Conservation (phyloP, 2,113 vertebrate species). For the Halichoeres trimaculatus region DNA sequence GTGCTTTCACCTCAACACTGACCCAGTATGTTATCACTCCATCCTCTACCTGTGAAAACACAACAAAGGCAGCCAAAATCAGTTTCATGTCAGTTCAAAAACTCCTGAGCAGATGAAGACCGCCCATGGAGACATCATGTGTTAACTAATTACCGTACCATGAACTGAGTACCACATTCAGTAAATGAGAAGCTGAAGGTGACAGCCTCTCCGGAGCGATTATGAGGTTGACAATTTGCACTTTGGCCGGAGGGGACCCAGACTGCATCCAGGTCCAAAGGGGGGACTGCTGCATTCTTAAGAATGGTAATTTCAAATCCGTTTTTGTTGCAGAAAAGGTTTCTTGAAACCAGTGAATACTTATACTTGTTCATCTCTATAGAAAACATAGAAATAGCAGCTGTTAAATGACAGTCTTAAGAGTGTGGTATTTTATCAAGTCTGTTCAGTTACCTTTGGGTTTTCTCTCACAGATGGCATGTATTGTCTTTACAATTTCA, state of each 20-base stretch:
- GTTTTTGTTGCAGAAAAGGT: conserved; percentile 45
- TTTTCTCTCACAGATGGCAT: conserved; percentile 35
- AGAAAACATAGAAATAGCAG: background rate
- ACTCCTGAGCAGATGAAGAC: background rate
- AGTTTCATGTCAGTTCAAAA: background rate
- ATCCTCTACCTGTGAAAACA: conserved; percentile 39
- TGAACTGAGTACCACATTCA: conserved; percentile 48
- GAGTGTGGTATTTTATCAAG: background rate
- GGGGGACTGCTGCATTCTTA: conserved; percentile 49
- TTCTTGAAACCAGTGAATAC: background rate
- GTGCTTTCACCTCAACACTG: conserved; percentile 38
- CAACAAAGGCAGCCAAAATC: background rate
- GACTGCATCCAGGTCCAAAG: conserved; percentile 54
- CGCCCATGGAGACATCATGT: no score
- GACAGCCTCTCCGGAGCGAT: conserved; percentile 27
- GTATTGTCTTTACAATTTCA: conserved; percentile 33
- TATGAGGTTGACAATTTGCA: conserved; percentile 37
- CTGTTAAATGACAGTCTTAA: background rate
- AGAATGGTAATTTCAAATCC: conserved; percentile 60
- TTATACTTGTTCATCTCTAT: conserved; percentile 32
- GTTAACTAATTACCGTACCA: no score
- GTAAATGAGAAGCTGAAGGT: conserved; percentile 61
- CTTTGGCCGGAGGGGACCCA: conserved; percentile 42
- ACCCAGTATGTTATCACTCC: conserved; percentile 63
- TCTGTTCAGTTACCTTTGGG: conserved; percentile 17